A percentile compares a stretch with the other conserved stretches of the same genome.
Conservation (phyloP, 2,113 vertebrate species). For the Ailuropoda melanoleuca region DNA sequence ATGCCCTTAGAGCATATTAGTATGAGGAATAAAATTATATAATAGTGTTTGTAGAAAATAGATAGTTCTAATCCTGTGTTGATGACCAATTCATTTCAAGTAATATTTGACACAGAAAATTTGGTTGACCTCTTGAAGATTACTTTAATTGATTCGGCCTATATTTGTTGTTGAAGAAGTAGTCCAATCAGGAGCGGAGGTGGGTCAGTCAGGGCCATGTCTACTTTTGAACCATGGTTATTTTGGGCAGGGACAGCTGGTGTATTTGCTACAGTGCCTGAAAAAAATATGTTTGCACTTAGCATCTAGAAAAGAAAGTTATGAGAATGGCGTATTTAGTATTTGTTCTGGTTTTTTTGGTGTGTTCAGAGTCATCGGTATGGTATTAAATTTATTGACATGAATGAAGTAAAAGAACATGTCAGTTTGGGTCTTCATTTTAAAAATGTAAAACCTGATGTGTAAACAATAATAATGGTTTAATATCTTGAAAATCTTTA, state of each 20-base stretch:
- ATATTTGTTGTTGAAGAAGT: background rate
- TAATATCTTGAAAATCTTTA: conserved; percentile 45
- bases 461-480: background rate
- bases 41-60: conserved; percentile 12
- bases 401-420: background rate
- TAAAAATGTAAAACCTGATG: background rate
- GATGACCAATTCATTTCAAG: background rate
- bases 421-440: conserved; percentile 24
- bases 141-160: background rate
- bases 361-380: conserved; percentile 11
- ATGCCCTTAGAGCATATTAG: background rate
- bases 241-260: conserved; percentile 68
- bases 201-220: background rate
- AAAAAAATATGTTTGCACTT: conserved; percentile 66
- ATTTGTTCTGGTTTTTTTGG: conserved; percentile 54
- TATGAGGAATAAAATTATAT: background rate
- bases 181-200: background rate
- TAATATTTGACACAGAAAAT: background rate
- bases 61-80: background rate
- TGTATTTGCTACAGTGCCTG: conserved; percentile 76
- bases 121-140: background rate
- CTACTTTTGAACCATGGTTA: conserved; percentile 34
- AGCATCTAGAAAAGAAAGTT: conserved; percentile 73
- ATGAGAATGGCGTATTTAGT: conserved; percentile 66
- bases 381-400: background rate